Evolutionary conservation across 1,140 invertebrate species (phyloP).

Genomic region (Physella acuta): DNA sequence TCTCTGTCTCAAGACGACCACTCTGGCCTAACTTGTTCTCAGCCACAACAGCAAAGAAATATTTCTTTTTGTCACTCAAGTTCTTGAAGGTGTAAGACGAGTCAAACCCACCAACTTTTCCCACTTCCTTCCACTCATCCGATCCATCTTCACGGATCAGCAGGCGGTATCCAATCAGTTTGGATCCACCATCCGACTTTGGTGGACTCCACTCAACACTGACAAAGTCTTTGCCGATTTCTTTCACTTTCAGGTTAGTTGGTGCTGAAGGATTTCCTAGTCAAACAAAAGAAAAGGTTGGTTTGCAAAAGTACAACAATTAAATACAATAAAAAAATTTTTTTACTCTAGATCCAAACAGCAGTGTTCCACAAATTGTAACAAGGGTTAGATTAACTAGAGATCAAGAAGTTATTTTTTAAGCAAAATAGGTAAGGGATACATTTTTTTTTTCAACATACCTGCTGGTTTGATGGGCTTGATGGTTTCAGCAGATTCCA

Average conservation of each 20-base stretch:
- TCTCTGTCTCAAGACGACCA: constrained; percentile 85
- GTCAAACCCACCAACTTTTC: constrained; percentile 76
- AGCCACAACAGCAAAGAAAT: constrained; percentile 93
- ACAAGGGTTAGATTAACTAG: too few relatives aligned
- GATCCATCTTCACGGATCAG: constrained; percentile 80
- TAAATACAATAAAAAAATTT: too few relatives aligned
- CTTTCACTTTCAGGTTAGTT: constrained; percentile 74
- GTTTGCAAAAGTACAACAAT: too few relatives aligned
- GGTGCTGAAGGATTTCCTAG: constrained; percentile 73
- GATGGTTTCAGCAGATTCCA: constrained; percentile 68
- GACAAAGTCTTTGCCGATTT: constrained; percentile 90
- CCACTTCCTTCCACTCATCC: constrained; percentile 80
- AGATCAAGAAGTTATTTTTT: too few relatives aligned
- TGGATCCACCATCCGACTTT: constrained; percentile 80
- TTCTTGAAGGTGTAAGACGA: constrained; percentile 82
- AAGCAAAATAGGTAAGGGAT: background rate
- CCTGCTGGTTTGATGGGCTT: constrained; percentile 68
- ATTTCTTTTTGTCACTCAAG: constrained; percentile 88
- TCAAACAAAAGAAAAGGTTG: too few relatives aligned
- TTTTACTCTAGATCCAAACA: too few relatives aligned
- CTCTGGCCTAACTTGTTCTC: constrained; percentile 92
- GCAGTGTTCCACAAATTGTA: too few relatives aligned
- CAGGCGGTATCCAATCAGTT: constrained; percentile 92
- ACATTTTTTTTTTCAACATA: constrained; percentile 64
- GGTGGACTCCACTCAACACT: constrained; percentile 88